phyloP scores from a whole-genome alignment of 2,888 invertebrate species.

The Habroteleia sp. region DNA sequence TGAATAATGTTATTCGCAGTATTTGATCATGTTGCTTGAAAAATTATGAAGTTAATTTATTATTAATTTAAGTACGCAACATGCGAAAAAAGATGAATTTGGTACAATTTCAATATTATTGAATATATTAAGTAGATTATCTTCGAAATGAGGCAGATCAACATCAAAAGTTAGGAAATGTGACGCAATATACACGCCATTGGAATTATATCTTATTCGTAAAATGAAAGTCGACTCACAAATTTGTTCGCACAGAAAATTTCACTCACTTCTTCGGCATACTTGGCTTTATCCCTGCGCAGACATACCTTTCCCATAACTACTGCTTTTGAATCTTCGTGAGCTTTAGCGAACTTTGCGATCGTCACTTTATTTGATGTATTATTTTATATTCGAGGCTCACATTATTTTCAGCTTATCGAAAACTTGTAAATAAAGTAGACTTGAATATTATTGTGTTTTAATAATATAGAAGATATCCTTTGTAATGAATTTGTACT shows the following conservation, averaged over 20 bases:
- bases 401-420: slow-evolving; percentile 63
- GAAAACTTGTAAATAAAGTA: too few species aligned
- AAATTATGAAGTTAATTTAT: too few species aligned
- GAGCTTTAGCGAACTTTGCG: slow-evolving; percentile 36
- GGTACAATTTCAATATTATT: not conserved
- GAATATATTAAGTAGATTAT: not conserved
- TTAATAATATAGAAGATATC: too few species aligned
- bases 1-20: too few species aligned
- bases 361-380: slow-evolving; percentile 60
- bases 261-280: slow-evolving; percentile 67
- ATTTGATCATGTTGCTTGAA: too few species aligned
- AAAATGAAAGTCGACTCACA: slow-evolving; percentile 50
- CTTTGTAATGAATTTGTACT: too few species aligned
- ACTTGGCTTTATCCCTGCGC: slow-evolving; percentile 72
- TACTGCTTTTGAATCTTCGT: slow-evolving; percentile 29
- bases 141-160: not conserved
- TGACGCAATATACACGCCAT: slow-evolving; percentile 36
- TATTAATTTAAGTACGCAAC: too few species aligned
- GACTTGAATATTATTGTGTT: too few species aligned
- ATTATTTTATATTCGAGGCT: slow-evolving; percentile 43
- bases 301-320: slow-evolving; percentile 66
- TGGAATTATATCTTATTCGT: slow-evolving; percentile 49
- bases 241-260: slow-evolving; percentile 56
- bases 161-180: slow-evolving; percentile 24
- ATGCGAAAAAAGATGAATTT: too few species aligned